These are phyloP conservation scores for Crocodylus rhombifer DNA, from an alignment of 2,797 vertebrate species.

Conservation along the genomic window DNA sequence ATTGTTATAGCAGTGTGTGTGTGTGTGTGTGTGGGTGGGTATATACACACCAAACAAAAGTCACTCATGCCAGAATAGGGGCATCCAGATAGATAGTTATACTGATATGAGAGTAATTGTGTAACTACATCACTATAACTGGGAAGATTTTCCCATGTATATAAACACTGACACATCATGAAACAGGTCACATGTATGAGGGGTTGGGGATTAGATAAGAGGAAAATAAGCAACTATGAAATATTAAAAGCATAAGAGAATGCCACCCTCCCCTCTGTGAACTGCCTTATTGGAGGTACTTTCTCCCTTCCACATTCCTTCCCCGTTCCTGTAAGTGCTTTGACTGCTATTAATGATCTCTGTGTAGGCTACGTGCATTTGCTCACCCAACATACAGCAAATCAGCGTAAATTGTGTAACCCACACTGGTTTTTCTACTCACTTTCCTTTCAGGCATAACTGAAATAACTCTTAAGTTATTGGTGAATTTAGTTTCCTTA, in stretches of 20 bases:
- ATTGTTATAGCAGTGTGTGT: too few species aligned
- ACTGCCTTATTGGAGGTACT: too few species aligned
- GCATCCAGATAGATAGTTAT: background rate
- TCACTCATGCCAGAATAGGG: background rate
- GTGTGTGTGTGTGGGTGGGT: too few species aligned
- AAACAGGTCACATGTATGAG: background rate
- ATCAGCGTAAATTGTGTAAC: background rate
- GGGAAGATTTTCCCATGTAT: background rate
- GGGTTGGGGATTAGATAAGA: background rate
- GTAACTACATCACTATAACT: background rate
- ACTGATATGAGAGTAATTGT: background rate
- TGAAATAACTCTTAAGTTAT: background rate
- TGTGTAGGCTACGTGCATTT: background rate
- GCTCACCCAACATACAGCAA: background rate
- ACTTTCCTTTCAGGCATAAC: background rate
- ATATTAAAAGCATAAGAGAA: background rate
- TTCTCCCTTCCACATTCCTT: too few species aligned
- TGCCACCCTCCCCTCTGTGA: background rate
- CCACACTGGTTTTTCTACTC: background rate
- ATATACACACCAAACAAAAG: background rate
- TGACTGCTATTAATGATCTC: background rate
- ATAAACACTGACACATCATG: background rate
- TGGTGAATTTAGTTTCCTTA: fast-evolving
- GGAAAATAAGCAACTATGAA: background rate
- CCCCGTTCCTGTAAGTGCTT: background rate